Evolutionary conservation across 2,113 vertebrate genomes (phyloP).

Genomic region (Poeciliopsis turrubarensis): DNA sequence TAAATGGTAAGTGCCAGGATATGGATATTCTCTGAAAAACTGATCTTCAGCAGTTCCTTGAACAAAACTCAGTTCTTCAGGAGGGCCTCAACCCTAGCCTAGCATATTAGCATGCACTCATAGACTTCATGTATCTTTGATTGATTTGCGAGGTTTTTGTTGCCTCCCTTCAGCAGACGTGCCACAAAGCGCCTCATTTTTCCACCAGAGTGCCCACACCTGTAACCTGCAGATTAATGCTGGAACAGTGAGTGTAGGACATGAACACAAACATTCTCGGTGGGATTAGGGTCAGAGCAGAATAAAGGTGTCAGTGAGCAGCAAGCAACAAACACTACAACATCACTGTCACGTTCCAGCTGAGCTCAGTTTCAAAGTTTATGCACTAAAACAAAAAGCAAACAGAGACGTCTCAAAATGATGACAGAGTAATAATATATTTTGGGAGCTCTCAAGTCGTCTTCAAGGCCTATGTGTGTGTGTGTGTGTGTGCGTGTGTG

Average conservation of each 20-base stretch:
- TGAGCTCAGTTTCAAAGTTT: neutral
- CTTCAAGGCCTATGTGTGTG: neutral
- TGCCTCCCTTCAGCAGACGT: too few relatives aligned
- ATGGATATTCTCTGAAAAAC: too few relatives aligned
- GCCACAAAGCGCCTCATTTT: neutral
- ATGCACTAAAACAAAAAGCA: neutral
- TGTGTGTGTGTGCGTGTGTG: too few relatives aligned
- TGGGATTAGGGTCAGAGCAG: slow-evolving; percentile 71
- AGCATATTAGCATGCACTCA: too few relatives aligned
- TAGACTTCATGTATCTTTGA: neutral
- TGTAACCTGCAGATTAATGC: slow-evolving; percentile 52
- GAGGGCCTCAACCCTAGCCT: too few relatives aligned
- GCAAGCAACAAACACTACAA: slow-evolving; percentile 32
- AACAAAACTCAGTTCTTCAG: too few relatives aligned
- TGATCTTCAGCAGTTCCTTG: too few relatives aligned
- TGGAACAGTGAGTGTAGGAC: slow-evolving; percentile 49
- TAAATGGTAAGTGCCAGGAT: neutral
- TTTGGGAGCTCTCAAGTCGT: neutral
- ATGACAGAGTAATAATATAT: slow-evolving; percentile 6
- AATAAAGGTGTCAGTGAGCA: slow-evolving; percentile 53
- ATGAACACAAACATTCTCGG: slow-evolving; percentile 45
- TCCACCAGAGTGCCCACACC: slow-evolving; percentile 24
- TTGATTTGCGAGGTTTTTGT: neutral
- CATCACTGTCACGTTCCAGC: neutral
- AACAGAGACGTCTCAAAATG: neutral